Conservation (phyloP, 1,140 invertebrate genomes). For the Micrasema longulum region DNA sequence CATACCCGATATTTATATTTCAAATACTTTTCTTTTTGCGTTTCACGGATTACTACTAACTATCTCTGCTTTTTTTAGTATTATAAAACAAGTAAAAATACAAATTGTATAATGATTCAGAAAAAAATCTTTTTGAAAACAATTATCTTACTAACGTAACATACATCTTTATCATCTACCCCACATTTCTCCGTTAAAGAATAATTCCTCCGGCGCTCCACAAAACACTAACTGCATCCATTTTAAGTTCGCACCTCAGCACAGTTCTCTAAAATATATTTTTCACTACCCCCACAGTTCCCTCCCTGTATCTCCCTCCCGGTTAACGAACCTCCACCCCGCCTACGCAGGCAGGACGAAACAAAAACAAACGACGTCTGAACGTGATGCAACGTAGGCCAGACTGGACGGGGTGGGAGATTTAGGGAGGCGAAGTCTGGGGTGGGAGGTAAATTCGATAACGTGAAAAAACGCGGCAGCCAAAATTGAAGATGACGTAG, state of each 20-base stretch:
- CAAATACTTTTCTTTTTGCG: too few relatives aligned
- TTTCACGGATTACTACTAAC: too few relatives aligned
- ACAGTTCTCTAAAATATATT: slow-evolving; percentile 23
- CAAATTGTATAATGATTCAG: too few relatives aligned
- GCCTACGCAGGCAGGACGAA: slow-evolving; percentile 52
- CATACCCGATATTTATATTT: too few relatives aligned
- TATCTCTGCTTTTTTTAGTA: too few relatives aligned
- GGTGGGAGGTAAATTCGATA: slow-evolving; percentile 32
- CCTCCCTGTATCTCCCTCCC: not conserved
- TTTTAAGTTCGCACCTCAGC: slow-evolving; percentile 14
- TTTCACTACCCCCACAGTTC: slow-evolving; percentile 6
- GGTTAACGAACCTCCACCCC: slow-evolving; percentile 17
- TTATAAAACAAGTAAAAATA: too few relatives aligned
- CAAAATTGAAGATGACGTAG: slow-evolving; percentile 43
- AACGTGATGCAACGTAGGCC: slow-evolving; percentile 54
- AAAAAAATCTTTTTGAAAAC: too few relatives aligned
- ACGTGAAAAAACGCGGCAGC: slow-evolving; percentile 36
- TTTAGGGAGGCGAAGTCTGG: not conserved
- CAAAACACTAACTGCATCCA: too few relatives aligned
- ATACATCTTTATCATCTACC: too few relatives aligned
- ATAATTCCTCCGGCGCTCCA: not conserved
- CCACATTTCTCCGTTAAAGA: not conserved
- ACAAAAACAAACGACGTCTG: slow-evolving; percentile 54
- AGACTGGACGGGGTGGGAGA: slow-evolving; percentile 45
- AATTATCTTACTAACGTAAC: too few relatives aligned